Evolutionary conservation across 2,797 vertebrate genomes (phyloP), one percentile per base, ranked within the genome.

Genomic region (Sylvia borin): DNA sequence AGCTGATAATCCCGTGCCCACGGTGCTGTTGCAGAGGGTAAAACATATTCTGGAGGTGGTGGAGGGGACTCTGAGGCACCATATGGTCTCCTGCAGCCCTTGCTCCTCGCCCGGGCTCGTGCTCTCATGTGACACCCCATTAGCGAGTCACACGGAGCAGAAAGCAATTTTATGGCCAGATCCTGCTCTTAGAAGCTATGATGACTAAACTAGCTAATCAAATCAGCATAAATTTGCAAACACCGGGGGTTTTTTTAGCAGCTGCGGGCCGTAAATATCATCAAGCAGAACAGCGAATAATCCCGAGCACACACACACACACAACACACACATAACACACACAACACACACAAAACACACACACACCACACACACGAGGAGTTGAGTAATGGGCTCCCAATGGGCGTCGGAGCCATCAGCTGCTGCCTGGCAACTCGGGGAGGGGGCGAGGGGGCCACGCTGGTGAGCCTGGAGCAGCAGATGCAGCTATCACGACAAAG

Each of bases 171-270:
- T 96, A 97, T 96, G 96, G 95, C 96, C 61, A 51, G 92, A 91
- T 96, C 96, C 95, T 29, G 53, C 93, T 96, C 96, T 95, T 95
- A 95, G 95, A 96, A 97, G 97, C 91, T 64, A 95, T 89, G 73
- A 97, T 94, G 97, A 97, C 97, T 97, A 97, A 98, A 98, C 94
- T 89, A 96, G 97, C 97, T 98, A 98, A 98, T 98, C 97, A 97
- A 97, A 98, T 98, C 97, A 98, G 98, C 94, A 96, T 97, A 97
- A 92, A 97, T 98, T 98, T 98, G 97, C 98, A 97, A 97, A 97
- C 97, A 96, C 79, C 71, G 36, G 36, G 36, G 36, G 67, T 96
- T 97, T 40, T 64, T 65, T 96, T 78, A 88, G 97, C 97, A 98
- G 98, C 98, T 98, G 98, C 96, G 97, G 97, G 92, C 97, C 92